Evolutionary conservation across 2,113 vertebrate genomes (phyloP), one percentile per base, ranked within the genome.

Genomic region (Zapornia atra): DNA sequence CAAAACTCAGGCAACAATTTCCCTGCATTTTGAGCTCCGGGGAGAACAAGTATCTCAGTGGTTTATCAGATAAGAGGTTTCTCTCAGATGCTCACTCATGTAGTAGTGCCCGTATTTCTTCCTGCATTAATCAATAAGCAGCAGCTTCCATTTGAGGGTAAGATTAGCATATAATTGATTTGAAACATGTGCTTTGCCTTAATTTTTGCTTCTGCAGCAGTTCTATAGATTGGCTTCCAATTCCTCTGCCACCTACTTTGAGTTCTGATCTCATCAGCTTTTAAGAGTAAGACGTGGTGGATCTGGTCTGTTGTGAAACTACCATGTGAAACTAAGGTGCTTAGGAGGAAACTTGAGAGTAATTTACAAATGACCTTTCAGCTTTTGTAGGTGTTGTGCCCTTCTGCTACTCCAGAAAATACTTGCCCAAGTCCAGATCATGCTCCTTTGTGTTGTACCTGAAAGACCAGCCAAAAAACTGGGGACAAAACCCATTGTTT

Each of bases 161-260:
- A 75, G 51, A 86, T 81, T 75, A 86, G 42, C 38, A 36, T 60
- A 42, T 81, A 83, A 86, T 83, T 80, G 59, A 84, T 92, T 93
- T 90, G 72, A 92, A 94, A 84, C 60, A 78, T 50, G 65, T 94
- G 61, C 36, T 90, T 68, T 63, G 51, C 38, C 57, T 92, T 72
- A 50, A 36, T 75, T 93, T 96, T 90, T 73, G 28, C 44, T 84
- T 81, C 61, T 79, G 48, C 64, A 75, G 61, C 26, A 78, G n/a
- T 90, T 88, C 65, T 75, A 0, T 60, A 19, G 66, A 10, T 82
- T 77, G 54, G 42, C 34, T 54, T 69, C 60, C 19, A 44, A 29
- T 59, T 66, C 42, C n/a, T 81, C 28, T 73, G 13, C 60, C 56
- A 38, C 20, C 80, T 56, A 51, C 40, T 70, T 46, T 65, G 65